A percentile compares a stretch with the other conserved stretches of the same genome.
Evolutionary conservation across 2,888 invertebrate species (phyloP).

Genomic region (Mellilla xanthometata): DNA sequence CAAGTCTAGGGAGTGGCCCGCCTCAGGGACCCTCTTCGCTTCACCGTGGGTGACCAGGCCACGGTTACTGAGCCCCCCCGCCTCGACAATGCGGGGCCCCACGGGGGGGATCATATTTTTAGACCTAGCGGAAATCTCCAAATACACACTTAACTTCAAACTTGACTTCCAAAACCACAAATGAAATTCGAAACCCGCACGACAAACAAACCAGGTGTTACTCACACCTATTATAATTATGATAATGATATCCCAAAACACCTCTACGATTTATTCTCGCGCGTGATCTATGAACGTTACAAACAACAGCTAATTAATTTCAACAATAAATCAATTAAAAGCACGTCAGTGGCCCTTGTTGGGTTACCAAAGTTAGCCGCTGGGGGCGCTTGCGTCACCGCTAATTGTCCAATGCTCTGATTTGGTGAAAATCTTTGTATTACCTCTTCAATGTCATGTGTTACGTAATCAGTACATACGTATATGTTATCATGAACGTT

Average conservation of each 20-base stretch:
- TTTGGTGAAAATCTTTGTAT: constrained; percentile 29
- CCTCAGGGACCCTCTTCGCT: too few relatives aligned
- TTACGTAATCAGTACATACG: constrained; percentile 8
- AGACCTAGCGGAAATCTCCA: too few relatives aligned
- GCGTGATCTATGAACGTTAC: constrained; percentile 10
- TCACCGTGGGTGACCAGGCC: too few relatives aligned
- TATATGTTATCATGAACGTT: too few relatives aligned
- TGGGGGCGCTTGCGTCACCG: constrained; percentile 40
- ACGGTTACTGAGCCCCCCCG: too few relatives aligned
- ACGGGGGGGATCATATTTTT: too few relatives aligned
- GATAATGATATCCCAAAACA: constrained; percentile 17
- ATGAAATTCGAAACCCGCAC: constrained; percentile 9
- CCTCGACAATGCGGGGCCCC: too few relatives aligned
- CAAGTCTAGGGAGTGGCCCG: too few relatives aligned
- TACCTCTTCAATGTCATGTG: constrained; percentile 14
- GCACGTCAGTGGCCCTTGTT: constrained; percentile 37
- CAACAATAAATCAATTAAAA: constrained; percentile 30
- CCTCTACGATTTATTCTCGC: constrained; percentile 19
- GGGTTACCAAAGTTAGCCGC: constrained; percentile 9
- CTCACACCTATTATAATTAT: constrained; percentile 9
- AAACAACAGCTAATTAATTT: constrained; percentile 33
- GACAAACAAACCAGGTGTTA: constrained; percentile 14
- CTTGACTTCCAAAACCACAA: not conserved
- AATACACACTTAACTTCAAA: too few relatives aligned
- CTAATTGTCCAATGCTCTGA: constrained; percentile 35